Evolutionary conservation across 2,888 invertebrate genomes (phyloP), one percentile per base, ranked within the genome.

Genomic region (Euphydryas editha): DNA sequence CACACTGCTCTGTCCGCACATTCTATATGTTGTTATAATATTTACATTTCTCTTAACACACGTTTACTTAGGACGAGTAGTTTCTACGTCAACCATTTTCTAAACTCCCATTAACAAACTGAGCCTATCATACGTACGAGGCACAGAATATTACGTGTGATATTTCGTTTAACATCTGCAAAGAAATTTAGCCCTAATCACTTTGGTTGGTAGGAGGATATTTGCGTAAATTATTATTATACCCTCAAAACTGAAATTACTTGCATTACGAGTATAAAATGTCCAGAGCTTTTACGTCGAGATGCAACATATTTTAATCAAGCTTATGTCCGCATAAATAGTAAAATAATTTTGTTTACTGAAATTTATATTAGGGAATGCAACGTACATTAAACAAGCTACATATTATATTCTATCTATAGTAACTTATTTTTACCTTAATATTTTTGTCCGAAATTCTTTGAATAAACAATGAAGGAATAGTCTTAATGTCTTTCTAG

Each of bases 51-150:
- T 73, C 72, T 70, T 78, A 76, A 76, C 78, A 74, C 75, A 74
- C 69, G 83, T 86, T 86, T 86, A 77, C 80, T 84, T 85, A 85
- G 86, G 86, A 83, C 78, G 77, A 81, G 77, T 83, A 83, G 83
- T 83, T 83, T 78, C 80, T 63, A 76, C 76, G 76, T 85, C 84
- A 84, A 82, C 78, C 63, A 58, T 66, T 65, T 65, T 61, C 56
- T 60, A 59, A 62, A 69, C 61, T 61, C 58, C 58, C 69, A 66
- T 69, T 66, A 69, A 62, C 59, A 46, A 67, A 51, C 57, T 62
- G 39, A 59, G 47, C 65, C 46, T 66, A 62, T 56, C 42, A 46
- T 21, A 42, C 51, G 39, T 51, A 60, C 21, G 30, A 56, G 17
- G n/a, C 13, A 44, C 36, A 11, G 24, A n/a, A 59, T 30, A 42